These are phyloP conservation scores for Zygaena filipendulae DNA, from an alignment of 2,888 invertebrate species.

Conservation along the genomic window DNA sequence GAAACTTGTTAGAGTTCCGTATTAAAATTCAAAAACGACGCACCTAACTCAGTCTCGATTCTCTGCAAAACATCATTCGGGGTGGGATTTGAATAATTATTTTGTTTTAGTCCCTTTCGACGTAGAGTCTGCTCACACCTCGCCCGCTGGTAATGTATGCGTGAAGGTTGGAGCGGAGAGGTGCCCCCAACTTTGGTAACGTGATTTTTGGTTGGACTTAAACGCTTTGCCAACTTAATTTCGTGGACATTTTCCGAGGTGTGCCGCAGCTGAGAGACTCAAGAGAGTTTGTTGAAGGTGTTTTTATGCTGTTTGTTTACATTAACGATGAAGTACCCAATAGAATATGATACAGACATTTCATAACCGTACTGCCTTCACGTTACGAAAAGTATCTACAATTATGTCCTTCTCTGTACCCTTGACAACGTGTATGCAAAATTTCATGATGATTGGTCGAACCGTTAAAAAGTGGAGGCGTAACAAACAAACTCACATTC, in stretches of 20 bases:
- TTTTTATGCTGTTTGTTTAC: constrained; percentile 39
- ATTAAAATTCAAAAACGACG: constrained; percentile 69
- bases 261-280: no score
- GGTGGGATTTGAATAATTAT: constrained; percentile 67
- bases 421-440: no score
- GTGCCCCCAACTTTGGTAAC: constrained; percentile 46
- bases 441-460: no score
- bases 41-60: constrained; percentile 56
- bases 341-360: no score
- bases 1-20: constrained; percentile 63
- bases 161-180: constrained; percentile 38
- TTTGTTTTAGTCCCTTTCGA: constrained; percentile 60
- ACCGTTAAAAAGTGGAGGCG: no score
- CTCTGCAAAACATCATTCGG: constrained; percentile 66
- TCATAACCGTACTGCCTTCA: no score
- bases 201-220: constrained; percentile 62
- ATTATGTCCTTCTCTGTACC: no score
- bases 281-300: constrained; percentile 25
- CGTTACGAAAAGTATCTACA: no score
- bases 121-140: constrained; percentile 41
- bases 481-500: no score
- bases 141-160: constrained; percentile 53
- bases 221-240: constrained; percentile 59
- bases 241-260: constrained; percentile 31
- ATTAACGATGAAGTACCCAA: no score